A percentile compares a stretch with the other conserved stretches of the same genome.
phyloP scores from a whole-genome alignment of 2,888 invertebrate genomes.

The Philopedon plagiatum region DNA sequence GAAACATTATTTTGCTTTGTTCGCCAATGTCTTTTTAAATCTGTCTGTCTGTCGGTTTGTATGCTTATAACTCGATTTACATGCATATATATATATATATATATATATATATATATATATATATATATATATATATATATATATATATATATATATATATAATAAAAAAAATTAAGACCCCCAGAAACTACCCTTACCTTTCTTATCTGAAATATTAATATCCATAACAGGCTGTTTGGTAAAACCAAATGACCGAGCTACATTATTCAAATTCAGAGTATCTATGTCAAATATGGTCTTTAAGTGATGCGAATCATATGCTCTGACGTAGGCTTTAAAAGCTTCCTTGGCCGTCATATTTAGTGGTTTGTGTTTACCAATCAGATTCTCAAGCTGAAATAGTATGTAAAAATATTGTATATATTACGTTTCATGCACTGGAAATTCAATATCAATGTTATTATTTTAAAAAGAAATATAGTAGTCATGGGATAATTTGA shows the following conservation, averaged over 20 bases:
- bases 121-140: neutral
- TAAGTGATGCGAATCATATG: conserved; percentile 96
- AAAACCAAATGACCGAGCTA: conserved; percentile 95
- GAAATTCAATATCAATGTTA: no score
- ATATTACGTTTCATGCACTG: no score
- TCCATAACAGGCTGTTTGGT: conserved; percentile 95
- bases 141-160: neutral
- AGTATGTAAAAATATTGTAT: no score
- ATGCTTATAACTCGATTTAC: neutral
- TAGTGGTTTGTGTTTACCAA: conserved; percentile 94
- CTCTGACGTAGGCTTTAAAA: conserved; percentile 94
- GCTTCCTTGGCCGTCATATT: conserved; percentile 97
- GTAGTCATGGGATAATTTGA: no score
- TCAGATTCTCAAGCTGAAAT: conserved; percentile 92
- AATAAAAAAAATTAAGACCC: no score
- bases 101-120: neutral
- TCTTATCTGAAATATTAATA: conserved; percentile 74
- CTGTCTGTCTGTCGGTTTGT: no score
- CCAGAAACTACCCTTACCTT: conserved; percentile 44
- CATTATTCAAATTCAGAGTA: conserved; percentile 89
- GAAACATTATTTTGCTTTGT: no score
- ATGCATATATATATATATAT: neutral
- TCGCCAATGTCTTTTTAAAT: no score
- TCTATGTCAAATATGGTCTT: conserved; percentile 95
- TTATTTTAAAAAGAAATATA: no score